phyloP scores from a whole-genome alignment of 2,113 vertebrate genomes.

The Agelaius tricolor region DNA sequence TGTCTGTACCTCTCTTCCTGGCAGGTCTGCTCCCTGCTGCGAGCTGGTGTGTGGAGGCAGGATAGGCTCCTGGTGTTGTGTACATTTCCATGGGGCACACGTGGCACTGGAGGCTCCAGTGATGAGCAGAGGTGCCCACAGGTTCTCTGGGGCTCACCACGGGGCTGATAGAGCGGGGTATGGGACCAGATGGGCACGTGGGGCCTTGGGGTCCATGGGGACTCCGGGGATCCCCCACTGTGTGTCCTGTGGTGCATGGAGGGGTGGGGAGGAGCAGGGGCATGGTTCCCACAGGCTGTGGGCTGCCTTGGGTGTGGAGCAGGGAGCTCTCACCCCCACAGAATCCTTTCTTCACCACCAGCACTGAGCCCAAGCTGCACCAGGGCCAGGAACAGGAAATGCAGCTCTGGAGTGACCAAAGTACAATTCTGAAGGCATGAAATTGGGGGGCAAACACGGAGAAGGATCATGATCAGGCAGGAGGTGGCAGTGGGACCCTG shows the following conservation, averaged over 20 bases:
- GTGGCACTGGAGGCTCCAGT: not conserved
- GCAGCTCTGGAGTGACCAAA: not conserved
- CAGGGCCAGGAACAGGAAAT: not conserved
- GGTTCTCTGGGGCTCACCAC: not conserved
- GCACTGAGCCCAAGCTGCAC: not conserved
- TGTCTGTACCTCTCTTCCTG: not conserved
- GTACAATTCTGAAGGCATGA: not conserved
- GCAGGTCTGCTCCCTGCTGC: rapidly evolving
- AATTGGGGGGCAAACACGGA: not conserved
- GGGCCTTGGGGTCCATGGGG: not conserved
- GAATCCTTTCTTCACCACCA: not conserved
- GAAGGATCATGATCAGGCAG: not conserved
- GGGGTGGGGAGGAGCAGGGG: not conserved
- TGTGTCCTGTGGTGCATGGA: not conserved
- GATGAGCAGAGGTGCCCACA: not conserved
- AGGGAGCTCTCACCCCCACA: not conserved
- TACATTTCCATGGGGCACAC: no score
- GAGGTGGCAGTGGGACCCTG: not conserved
- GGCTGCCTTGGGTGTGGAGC: not conserved
- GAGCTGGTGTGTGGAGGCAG: not conserved
- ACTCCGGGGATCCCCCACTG: not conserved
- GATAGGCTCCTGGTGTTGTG: not conserved
- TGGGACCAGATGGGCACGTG: not conserved
- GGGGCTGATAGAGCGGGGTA: not conserved
- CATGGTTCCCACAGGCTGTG: not conserved